phyloP scores from a whole-genome alignment of 2,113 vertebrate species.

The Peromyscus polionotus region DNA sequence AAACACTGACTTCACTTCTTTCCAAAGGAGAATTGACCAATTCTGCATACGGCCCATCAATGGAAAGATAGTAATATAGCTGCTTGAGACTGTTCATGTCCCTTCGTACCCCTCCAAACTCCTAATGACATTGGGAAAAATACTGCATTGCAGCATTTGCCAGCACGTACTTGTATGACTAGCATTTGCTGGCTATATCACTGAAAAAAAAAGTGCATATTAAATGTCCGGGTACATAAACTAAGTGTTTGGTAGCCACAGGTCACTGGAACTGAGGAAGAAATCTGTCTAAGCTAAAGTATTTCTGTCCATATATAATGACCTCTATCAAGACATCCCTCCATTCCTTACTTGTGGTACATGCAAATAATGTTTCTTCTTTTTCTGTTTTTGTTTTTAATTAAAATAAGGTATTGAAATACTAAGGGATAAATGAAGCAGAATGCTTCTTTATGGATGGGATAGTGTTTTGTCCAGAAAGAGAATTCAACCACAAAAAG shows the following conservation, averaged over 20 bases:
- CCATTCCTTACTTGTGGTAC: constrained; percentile 72
- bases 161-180: constrained; percentile 83
- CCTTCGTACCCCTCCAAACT: constrained; percentile 80
- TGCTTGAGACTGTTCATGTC: constrained; percentile 52
- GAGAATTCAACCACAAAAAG: constrained; percentile 54
- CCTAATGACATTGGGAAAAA: constrained; percentile 89
- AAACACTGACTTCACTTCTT: constrained; percentile 66
- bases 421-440: constrained; percentile 62
- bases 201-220: constrained; percentile 83
- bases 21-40: constrained; percentile 59
- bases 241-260: constrained; percentile 78
- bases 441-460: constrained; percentile 40
- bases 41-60: constrained; percentile 60
- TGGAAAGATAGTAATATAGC: constrained; percentile 37
- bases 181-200: constrained; percentile 84
- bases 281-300: constrained; percentile 79
- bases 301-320: constrained; percentile 61
- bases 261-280: constrained; percentile 78
- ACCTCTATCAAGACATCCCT: constrained; percentile 67
- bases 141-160: constrained; percentile 91
- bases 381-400: neutral
- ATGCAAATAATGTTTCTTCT: constrained; percentile 33
- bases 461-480: constrained; percentile 59
- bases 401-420: constrained; percentile 64
- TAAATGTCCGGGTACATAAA: constrained; percentile 83